Percentiles rank a stretch among this genome's conserved stretches.
Conservation (phyloP, 1,140 invertebrate species). For the Eupeodes corollae region DNA sequence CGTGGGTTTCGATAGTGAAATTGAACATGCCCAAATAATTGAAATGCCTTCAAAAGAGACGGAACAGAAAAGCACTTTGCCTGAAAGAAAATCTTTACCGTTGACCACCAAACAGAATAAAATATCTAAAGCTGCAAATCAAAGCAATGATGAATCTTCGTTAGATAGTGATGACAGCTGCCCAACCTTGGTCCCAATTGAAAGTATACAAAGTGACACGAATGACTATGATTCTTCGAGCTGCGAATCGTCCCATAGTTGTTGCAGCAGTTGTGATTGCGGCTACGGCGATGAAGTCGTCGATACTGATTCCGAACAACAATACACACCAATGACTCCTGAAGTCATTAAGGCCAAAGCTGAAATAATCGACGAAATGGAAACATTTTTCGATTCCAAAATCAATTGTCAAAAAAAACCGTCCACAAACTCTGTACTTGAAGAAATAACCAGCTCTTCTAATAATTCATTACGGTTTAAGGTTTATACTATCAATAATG, state of each 20-base stretch:
- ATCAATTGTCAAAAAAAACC: constrained; percentile 1
- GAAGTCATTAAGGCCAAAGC: background rate
- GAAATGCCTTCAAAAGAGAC: constrained; percentile 1
- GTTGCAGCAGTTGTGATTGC: background rate
- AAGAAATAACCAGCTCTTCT: background rate
- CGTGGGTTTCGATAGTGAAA: constrained; percentile 7
- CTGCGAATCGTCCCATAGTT: background rate
- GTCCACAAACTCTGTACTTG: background rate
- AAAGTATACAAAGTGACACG: background rate
- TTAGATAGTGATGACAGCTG: constrained; percentile 4
- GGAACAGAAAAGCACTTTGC: constrained; percentile 1
- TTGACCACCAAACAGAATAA: constrained; percentile 4
- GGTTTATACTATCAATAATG: no score
- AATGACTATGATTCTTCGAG: background rate
- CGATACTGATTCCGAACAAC: background rate
- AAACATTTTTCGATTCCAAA: background rate
- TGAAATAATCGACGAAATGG: background rate
- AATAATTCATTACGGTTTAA: no score
- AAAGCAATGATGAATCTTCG: background rate
- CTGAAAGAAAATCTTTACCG: constrained; percentile 3
- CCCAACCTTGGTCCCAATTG: constrained; percentile 11
- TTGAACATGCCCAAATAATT: constrained; percentile 5
- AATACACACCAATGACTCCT: constrained; percentile 5
- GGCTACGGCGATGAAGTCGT: background rate
- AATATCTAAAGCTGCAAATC: background rate